Evolutionary conservation across 2,113 vertebrate species (phyloP).

Genomic region (Eulemur rufifrons): DNA sequence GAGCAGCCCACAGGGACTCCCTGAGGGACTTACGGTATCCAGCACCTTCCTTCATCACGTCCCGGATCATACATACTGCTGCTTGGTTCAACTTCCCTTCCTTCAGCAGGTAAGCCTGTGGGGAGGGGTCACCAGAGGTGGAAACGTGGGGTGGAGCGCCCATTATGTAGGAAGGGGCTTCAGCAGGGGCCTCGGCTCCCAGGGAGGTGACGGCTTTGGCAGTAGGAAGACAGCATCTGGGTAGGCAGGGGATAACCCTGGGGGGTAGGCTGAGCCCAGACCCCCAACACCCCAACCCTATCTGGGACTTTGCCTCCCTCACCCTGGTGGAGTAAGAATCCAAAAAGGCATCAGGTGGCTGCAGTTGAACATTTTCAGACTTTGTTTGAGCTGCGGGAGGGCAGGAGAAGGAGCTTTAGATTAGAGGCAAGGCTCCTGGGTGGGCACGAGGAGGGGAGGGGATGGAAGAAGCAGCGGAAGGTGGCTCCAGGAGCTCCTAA

Average conservation of each 20-base stretch:
- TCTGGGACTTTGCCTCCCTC: background rate
- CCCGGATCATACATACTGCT: slow-evolving; percentile 72
- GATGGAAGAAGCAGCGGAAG: background rate
- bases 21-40: slow-evolving; percentile 75
- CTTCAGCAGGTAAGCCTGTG: slow-evolving; percentile 75
- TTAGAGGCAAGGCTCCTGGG: background rate
- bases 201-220: background rate
- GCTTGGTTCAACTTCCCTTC: slow-evolving; percentile 68
- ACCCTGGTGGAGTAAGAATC: slow-evolving; percentile 82
- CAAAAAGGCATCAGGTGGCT: background rate
- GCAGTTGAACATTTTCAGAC: slow-evolving; percentile 38
- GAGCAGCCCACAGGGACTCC: background rate
- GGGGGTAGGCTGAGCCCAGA: background rate
- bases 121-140: background rate
- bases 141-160: background rate
- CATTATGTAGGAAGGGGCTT: background rate
- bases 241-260: background rate
- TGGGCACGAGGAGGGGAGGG: background rate
- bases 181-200: background rate
- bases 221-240: background rate
- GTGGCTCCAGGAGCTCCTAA: background rate
- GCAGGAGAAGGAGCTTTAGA: background rate
- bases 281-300: background rate
- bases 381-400: slow-evolving; percentile 22
- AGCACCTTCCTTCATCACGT: slow-evolving; percentile 66